Conservation (phyloP, 2,797 vertebrate species). For the Arctocebus calabarensis region DNA sequence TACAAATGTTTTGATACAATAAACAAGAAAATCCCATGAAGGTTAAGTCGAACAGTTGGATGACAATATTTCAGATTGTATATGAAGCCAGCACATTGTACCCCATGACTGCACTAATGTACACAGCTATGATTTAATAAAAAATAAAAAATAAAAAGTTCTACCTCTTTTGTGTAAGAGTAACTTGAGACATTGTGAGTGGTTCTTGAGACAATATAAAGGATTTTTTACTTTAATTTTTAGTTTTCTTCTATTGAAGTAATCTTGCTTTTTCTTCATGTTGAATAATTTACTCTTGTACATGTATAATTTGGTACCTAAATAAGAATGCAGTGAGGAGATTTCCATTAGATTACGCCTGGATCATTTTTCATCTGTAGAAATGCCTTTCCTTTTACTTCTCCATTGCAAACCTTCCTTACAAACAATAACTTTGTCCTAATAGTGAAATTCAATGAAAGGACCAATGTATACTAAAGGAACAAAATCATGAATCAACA, state of each 20-base stretch:
- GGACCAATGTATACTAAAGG: background rate
- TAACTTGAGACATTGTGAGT: background rate
- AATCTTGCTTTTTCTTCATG: background rate
- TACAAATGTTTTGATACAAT: no score
- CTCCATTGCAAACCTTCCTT: background rate
- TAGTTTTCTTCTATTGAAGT: slow-evolving; percentile 28
- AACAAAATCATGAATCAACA: background rate
- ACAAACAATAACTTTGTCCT: background rate
- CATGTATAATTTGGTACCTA: background rate
- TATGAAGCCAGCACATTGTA: no score
- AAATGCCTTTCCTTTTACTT: background rate
- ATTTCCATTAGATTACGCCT: background rate
- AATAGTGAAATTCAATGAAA: background rate
- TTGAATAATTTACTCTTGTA: background rate
- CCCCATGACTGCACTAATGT: no score
- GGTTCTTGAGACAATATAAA: slow-evolving; percentile 6
- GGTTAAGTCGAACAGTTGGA: no score
- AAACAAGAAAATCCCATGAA: no score
- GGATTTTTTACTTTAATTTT: background rate
- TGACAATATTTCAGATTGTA: no score
- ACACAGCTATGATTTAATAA: no score
- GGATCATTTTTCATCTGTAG: background rate
- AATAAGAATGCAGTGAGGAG: background rate
- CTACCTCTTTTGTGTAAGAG: background rate
- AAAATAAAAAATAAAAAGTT: background rate